Evolutionary conservation across 2,888 invertebrate genomes (phyloP), one percentile per base, ranked within the genome.

Genomic region (Thereva unica): DNA sequence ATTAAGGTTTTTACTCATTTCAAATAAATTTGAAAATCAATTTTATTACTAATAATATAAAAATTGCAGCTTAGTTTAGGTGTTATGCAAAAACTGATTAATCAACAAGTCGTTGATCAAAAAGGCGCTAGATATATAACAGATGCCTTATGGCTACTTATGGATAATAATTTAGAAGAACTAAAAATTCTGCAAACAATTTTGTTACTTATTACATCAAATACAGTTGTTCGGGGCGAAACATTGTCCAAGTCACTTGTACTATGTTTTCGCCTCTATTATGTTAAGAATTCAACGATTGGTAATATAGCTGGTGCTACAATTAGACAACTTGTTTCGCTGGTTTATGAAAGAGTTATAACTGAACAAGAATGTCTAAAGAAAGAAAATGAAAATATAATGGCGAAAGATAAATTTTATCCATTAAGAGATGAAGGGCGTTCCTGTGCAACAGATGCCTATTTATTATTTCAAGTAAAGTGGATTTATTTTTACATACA

Each of bases 261-360:
- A 52, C 84, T 98, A 72, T 97, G 97, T 80, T 96, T 99, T 82
- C 90, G 96, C n/a, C 87, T 99, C 75, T 96, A 98, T 78, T 93
- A 95, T 74, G 90, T 95, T 5, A 93, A 94, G 80, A 97, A 98
- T 83, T 88, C 91, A 2, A 95, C 95, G 68, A 97, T 96, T 50
- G 92, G 93, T 57, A 98, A 97, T 80, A 97, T 98, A 8, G 98
- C 98, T 5, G 97, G 97, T 1, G 99, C 99, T 41, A 97, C 97
- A 1, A 95, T 99, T 37, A 84, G 98, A 34, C 98, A 99, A 78
- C 84, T 98, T 38, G 95, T 97, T 34, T 93, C 95, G 34, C 84
- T 95, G 65, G 93, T 95, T 3, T 95, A 95, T 81, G 95, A 95
- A 76, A 84, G 95, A 57, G 93, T 93, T 3, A 84, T 89, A 8